Percentiles rank a stretch among this genome's conserved stretches.
Conservation (phyloP, 1,140 invertebrate species). For the Babylonia areolata region DNA sequence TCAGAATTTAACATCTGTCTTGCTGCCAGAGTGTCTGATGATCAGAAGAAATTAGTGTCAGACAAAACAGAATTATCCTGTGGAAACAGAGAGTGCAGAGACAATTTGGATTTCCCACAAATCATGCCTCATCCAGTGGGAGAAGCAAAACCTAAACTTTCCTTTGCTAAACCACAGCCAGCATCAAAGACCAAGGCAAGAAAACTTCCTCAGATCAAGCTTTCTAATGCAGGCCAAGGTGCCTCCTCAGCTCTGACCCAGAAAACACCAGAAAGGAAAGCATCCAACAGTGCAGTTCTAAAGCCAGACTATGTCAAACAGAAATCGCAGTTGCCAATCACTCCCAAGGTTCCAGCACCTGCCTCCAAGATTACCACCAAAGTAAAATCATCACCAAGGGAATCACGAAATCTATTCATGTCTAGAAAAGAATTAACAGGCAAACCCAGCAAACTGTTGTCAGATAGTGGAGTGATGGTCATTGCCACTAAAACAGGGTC, state of each 20-base stretch:
- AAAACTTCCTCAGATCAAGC: conserved; percentile 13
- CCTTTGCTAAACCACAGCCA: conserved; percentile 4
- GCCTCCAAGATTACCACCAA: not conserved
- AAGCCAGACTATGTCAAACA: not conserved
- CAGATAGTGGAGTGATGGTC: conserved; percentile 12
- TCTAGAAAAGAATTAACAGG: not conserved
- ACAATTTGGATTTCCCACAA: not conserved
- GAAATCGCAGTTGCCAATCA: not conserved
- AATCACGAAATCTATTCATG: not conserved
- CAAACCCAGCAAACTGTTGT: conserved; percentile 24
- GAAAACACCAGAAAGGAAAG: not conserved
- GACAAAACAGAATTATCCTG: not conserved
- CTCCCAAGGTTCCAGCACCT: not conserved
- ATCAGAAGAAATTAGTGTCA: not conserved
- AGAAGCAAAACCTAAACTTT: conserved; percentile 3
- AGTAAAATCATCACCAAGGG: not conserved
- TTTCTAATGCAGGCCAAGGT: not conserved
- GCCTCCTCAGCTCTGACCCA: not conserved
- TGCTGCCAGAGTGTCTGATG: not conserved
- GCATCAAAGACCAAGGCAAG: not conserved
- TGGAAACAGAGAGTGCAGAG: not conserved
- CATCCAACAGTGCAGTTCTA: not conserved
- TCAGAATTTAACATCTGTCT: not conserved
- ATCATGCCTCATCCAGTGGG: not conserved
- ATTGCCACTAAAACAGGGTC: conserved; percentile 13